Percentiles rank a stretch among this genome's conserved stretches.
Conservation (phyloP, 37 sponge, comb jelly and placozoan genomes). For the Petrosia ficiformis region DNA sequence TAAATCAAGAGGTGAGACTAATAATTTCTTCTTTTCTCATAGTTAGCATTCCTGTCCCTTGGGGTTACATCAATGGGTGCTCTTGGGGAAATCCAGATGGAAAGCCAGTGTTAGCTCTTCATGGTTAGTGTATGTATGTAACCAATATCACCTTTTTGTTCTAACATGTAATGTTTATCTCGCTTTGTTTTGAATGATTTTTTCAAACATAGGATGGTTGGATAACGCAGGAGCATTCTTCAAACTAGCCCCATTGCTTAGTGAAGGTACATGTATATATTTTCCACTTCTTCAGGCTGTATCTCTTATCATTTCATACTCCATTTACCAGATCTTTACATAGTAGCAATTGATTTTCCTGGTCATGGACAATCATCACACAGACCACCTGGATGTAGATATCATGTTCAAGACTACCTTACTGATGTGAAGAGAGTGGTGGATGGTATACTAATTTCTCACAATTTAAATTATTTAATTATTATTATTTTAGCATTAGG, state of each 20-base stretch:
- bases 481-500: slow-evolving; percentile 40
- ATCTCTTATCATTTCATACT: no score
- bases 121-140: slow-evolving; percentile 53
- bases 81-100: slow-evolving; percentile 64
- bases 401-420: slow-evolving; percentile 46
- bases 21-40: no score
- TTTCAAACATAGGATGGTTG: slow-evolving; percentile 76
- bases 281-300: no score
- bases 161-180: no score
- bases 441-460: no score
- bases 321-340: slow-evolving; percentile 47
- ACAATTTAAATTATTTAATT: no score
- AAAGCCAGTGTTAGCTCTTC: slow-evolving; percentile 53
- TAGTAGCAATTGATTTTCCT: slow-evolving; percentile 78
- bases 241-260: slow-evolving; percentile 58
- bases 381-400: slow-evolving; percentile 39
- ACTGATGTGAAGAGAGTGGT: slow-evolving; percentile 64
- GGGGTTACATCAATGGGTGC: slow-evolving; percentile 56
- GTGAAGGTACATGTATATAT: slow-evolving; percentile 18
- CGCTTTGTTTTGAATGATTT: neutral
- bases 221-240: slow-evolving; percentile 84
- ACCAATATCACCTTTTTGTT: neutral
- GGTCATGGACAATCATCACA: slow-evolving; percentile 82
- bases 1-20: no score
- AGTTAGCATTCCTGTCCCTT: slow-evolving; percentile 67